Evolutionary conservation across 2,113 vertebrate species (phyloP).

Genomic region (Zapornia atra): DNA sequence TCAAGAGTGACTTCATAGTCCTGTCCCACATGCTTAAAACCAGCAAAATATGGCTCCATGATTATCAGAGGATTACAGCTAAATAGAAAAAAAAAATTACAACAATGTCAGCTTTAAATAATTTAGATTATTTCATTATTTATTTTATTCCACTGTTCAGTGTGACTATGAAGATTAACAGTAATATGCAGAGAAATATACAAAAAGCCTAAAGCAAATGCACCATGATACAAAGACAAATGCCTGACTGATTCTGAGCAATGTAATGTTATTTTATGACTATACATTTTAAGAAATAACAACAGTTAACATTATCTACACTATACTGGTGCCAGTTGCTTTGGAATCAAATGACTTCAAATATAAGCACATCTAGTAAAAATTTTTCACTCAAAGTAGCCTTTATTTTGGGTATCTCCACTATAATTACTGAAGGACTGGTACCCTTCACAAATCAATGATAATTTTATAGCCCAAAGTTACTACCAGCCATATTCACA

Average conservation of each 20-base stretch:
- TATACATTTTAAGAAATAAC: neutral
- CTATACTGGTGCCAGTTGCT: neutral
- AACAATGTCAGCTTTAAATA: neutral
- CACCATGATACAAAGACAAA: neutral
- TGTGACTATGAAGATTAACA: neutral
- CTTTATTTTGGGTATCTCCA: neutral
- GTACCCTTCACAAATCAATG: neutral
- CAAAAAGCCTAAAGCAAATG: neutral
- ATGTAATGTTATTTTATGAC: neutral
- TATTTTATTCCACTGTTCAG: neutral
- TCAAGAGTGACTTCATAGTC: conserved; percentile 73
- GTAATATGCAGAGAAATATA: neutral
- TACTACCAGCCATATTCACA: neutral
- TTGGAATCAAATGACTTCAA: neutral
- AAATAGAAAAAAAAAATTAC: neutral
- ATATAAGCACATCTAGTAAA: neutral
- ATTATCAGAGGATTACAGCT: conserved; percentile 14
- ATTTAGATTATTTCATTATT: neutral
- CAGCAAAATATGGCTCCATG: conserved; percentile 90
- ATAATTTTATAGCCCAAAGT: neutral
- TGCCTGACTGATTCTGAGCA: neutral
- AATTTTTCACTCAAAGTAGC: neutral
- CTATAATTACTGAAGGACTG: neutral
- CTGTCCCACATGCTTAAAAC: conserved; percentile 79
- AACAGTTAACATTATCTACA: neutral